phyloP scores from a whole-genome alignment of 2,113 vertebrate genomes.

The human (Homo sapiens) region GRCh38 chr15:61868501-61869000 shows the following conservation, averaged over 20 bases:
- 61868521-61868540: slow-evolving; percentile 26
- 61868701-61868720: slow-evolving; percentile 94
- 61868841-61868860: neutral
- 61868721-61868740: slow-evolving; percentile 92
- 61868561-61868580: neutral
- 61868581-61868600: neutral
- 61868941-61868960: neutral
- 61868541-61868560: neutral
- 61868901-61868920: neutral
- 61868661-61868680: slow-evolving; percentile 92
- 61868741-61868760: slow-evolving; percentile 94
- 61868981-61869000: neutral
- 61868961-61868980: neutral
- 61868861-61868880: neutral
- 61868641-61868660: slow-evolving; percentile 84
- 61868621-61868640: neutral
- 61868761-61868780: slow-evolving; percentile 92
- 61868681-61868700: slow-evolving; percentile 92
- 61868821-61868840: neutral
- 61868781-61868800: neutral
- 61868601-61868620: slow-evolving; percentile 33
- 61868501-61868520: slow-evolving; percentile 6
- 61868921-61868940: neutral
- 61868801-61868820: neutral
- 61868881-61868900: neutral